These are phyloP conservation scores for Spilarctia lutea DNA, from an alignment of 2,888 invertebrate species.

Conservation along the genomic window DNA sequence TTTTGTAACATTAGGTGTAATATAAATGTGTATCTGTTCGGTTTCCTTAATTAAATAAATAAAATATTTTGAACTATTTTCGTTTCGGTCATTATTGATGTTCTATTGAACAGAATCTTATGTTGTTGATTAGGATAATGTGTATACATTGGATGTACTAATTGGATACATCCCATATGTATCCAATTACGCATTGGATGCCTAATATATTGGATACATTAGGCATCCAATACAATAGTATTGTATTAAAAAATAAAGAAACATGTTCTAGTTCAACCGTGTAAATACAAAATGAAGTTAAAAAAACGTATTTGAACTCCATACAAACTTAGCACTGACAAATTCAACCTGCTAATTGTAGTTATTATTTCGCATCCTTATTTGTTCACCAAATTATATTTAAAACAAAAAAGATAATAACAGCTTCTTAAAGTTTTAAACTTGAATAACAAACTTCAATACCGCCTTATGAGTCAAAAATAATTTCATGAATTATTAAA, in stretches of 20 bases:
- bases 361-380: not conserved
- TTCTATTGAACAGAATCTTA: too few species aligned
- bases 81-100: too few species aligned
- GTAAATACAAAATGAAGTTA: not conserved
- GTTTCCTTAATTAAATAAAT: too few species aligned
- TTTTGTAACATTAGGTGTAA: too few species aligned
- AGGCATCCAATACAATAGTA: too few species aligned
- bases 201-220: too few species aligned
- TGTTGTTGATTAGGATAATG: too few species aligned
- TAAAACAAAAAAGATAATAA: conserved; percentile 6
- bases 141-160: too few species aligned
- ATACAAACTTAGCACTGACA: not conserved
- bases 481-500: not conserved
- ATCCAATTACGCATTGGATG: too few species aligned
- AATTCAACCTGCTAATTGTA: not conserved
- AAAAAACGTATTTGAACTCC: not conserved
- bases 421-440: not conserved
- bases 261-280: not conserved
- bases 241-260: not conserved
- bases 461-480: not conserved
- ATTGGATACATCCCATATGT: too few species aligned
- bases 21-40: too few species aligned
- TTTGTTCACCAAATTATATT: conserved; percentile 1
- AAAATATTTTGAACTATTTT: too few species aligned
- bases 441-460: conserved; percentile 3